Evolutionary conservation across 2,797 vertebrate genomes (phyloP).

Genomic region (Rhodeus uyekii): DNA sequence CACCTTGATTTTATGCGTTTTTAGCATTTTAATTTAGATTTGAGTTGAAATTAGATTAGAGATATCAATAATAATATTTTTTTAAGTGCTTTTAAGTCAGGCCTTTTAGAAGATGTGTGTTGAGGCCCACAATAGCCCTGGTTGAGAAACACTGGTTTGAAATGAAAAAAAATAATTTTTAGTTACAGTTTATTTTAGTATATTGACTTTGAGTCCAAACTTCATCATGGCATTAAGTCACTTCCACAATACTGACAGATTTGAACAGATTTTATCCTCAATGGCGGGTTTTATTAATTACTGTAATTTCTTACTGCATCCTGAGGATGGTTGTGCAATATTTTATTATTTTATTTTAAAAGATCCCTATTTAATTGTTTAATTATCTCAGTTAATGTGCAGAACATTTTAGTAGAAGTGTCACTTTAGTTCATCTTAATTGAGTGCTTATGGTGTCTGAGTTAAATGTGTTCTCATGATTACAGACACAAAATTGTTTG

Average conservation of each 20-base stretch:
- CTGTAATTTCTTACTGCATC: not conserved
- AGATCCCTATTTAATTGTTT: no score
- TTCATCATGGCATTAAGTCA: not conserved
- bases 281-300: not conserved
- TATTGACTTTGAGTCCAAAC: not conserved
- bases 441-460: not conserved
- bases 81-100: no score
- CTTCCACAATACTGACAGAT: not conserved
- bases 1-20: not conserved
- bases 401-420: not conserved
- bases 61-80: no score
- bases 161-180: not conserved
- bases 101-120: no score
- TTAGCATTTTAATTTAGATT: not conserved
- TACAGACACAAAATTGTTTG: not conserved
- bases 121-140: no score
- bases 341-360: not conserved
- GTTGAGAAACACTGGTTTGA: not conserved
- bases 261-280: not conserved
- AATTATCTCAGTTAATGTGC: not conserved
- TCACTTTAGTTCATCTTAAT: not conserved
- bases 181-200: not conserved
- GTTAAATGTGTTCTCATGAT: conserved; percentile 5
- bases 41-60: not conserved
- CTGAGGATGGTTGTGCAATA: not conserved